Percentiles rank a stretch among this genome's conserved stretches.
phyloP scores from a whole-genome alignment of 2,113 vertebrate species.

The Phylloscopus whistleri region DNA sequence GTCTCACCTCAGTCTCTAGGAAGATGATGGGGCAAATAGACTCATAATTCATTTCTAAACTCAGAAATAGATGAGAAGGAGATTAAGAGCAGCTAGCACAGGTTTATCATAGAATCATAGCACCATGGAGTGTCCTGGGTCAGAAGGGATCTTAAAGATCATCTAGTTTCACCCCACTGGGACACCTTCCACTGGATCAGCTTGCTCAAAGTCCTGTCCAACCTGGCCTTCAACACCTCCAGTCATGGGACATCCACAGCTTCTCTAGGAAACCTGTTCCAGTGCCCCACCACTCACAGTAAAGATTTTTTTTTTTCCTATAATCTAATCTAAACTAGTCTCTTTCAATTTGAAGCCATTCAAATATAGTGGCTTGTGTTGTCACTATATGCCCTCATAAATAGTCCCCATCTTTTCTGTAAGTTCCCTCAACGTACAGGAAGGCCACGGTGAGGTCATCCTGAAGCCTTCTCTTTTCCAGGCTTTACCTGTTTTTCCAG shows the following conservation, averaged over 20 bases:
- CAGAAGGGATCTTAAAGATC: not conserved
- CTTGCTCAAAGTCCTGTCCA: not conserved
- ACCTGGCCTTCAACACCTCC: not conserved
- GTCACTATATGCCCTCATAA: not conserved
- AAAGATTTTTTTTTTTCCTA: not conserved
- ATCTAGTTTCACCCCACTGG: not conserved
- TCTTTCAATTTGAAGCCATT: not conserved
- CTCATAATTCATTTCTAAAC: not conserved
- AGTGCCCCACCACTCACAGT: not conserved
- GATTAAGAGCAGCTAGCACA: not conserved
- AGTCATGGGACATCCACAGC: not conserved
- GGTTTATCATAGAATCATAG: not conserved
- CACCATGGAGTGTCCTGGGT: not conserved
- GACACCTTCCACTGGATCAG: not conserved
- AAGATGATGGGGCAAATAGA: not conserved
- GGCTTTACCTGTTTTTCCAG: not conserved
- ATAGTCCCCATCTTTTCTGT: not conserved
- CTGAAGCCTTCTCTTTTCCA: not conserved
- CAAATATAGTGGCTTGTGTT: accelerated
- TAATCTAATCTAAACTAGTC: not conserved
- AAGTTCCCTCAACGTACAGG: not conserved
- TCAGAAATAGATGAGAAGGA: not conserved
- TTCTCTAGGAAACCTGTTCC: not conserved
- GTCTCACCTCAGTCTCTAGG: not conserved
- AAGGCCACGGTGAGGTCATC: not conserved